A percentile compares a stretch with the other conserved stretches of the same genome.
These are phyloP conservation scores for Rostratula benghalensis DNA, from an alignment of 2,113 vertebrate species.

Conservation along the genomic window DNA sequence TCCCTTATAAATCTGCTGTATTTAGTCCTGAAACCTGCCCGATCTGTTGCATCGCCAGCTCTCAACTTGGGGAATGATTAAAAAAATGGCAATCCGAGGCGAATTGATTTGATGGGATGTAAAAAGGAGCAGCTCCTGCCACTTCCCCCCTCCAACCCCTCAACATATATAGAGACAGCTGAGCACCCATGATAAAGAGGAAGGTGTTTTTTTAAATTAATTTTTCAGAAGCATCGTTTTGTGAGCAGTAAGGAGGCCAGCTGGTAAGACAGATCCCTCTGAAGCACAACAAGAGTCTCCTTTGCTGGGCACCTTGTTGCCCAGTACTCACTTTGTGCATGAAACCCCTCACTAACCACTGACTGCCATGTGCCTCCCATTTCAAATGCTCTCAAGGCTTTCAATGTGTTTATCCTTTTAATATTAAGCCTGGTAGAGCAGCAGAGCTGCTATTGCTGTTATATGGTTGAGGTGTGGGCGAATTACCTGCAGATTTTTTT, in stretches of 20 bases:
- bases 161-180: fast-evolving
- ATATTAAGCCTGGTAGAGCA: background rate
- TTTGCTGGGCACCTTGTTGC: background rate
- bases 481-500: background rate
- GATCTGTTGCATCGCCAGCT: background rate
- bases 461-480: background rate
- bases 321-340: too few species aligned
- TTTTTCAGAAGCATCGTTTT: background rate
- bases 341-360: fast-evolving
- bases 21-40: background rate
- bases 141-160: background rate
- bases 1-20: background rate
- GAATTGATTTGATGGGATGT: fast-evolving
- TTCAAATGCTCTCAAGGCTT: background rate
- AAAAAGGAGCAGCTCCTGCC: background rate
- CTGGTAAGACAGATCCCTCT: background rate
- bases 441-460: background rate
- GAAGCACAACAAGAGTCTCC: background rate
- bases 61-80: background rate
- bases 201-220: background rate
- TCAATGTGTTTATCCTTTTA: background rate
- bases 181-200: background rate
- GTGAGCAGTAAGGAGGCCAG: too few species aligned
- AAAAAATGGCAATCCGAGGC: background rate
- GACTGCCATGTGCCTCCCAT: background rate